These are phyloP conservation scores for Dryoscopus gambensis DNA, from an alignment of 2,113 vertebrate genomes.

Conservation along the genomic window DNA sequence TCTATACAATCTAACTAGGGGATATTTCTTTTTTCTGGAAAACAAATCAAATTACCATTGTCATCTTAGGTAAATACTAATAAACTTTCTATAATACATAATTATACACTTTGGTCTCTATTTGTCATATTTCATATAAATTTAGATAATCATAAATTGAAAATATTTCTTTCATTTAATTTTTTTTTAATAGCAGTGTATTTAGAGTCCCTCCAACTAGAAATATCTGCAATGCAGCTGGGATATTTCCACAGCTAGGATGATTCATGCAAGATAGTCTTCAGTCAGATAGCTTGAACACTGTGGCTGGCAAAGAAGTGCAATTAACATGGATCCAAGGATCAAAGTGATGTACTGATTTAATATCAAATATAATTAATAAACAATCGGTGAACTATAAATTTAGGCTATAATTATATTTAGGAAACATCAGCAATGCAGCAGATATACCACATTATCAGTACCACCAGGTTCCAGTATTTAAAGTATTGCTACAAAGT, in stretches of 20 bases:
- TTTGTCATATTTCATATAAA: background rate
- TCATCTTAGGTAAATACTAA: background rate
- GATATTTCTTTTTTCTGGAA: background rate
- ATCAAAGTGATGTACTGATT: background rate
- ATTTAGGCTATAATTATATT: background rate
- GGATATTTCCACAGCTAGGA: background rate
- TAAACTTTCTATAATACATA: background rate
- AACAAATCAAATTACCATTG: background rate
- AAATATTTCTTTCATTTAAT: background rate
- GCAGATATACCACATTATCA: background rate
- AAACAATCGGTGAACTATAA: background rate
- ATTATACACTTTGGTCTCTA: background rate
- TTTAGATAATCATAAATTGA: background rate
- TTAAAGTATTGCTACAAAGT: background rate
- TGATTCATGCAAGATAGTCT: background rate
- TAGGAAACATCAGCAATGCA: background rate
- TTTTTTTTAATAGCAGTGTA: background rate
- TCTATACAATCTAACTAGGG: background rate
- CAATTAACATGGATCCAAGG: background rate
- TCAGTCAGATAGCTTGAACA: background rate
- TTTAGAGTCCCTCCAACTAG: background rate
- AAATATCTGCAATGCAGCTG: constrained; percentile 5
- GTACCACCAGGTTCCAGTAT: background rate
- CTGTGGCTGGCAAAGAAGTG: background rate
- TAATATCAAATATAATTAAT: background rate